Evolutionary conservation across 2,888 invertebrate genomes (phyloP), one percentile per base, ranked within the genome.

Genomic region (Cephus nigrinus): DNA sequence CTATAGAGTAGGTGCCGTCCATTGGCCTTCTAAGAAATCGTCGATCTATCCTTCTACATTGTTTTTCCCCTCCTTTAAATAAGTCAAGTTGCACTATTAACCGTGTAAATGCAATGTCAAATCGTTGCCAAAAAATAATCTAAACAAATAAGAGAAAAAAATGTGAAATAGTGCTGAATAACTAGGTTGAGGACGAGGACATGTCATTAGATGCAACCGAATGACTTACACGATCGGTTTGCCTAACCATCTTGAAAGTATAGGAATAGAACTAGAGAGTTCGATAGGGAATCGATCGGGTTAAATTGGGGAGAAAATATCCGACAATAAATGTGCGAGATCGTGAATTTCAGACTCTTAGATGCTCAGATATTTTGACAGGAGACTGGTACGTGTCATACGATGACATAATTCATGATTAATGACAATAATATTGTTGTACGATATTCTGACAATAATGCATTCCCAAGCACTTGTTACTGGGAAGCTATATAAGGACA

Each of bases 1-100:
- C 55, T 55, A 55, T 55, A 55, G 55, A 79, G 80, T 88, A 88
- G 88, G 76, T 84, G 84, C 89, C 89, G 89, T 89, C 89, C 89
- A 89, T 78, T 80, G 86, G 87, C 83, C 86, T 83, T 81, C 55
- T 55, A 55, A 55, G 55, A 55, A 55, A 55, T 23, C 15, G 55
- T 55, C 23, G 23, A 71, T 31, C 71, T 71, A 12, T 30, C 71
- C 33, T 33, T 31, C 33, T 32, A 71, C 12, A 15, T 5, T 31
- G 31, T 71, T 71, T 71, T 71, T 33, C 9, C 11, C 33, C 23
- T 30, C 12, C 32, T 31, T 71, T 31, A 71, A 15, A 31, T 23
- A 71, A 32, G 71, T 33, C 71, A 31, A 71, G 32, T 23, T 31
- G 71, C 71, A 71, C 71, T 71, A 55, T 23, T 33, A 69, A 5